Conservation (phyloP, 2,888 invertebrate genomes). For the Dermolepida albohirtum region DNA sequence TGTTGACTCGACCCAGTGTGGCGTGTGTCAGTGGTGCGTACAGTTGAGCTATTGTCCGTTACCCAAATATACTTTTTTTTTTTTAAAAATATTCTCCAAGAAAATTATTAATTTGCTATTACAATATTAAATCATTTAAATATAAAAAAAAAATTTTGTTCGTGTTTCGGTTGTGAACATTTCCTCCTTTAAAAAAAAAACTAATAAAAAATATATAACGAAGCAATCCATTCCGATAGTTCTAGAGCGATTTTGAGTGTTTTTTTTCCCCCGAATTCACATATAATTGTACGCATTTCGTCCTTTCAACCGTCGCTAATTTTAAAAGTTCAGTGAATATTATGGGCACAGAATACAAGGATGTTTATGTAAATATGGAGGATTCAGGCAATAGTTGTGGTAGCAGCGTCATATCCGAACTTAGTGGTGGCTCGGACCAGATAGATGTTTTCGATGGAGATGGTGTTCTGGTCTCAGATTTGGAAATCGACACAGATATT, state of each 20-base stretch:
- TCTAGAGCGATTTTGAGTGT: constrained; percentile 16
- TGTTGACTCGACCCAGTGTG: constrained; percentile 58
- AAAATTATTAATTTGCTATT: constrained; percentile 6
- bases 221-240: not conserved
- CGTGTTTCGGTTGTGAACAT: constrained; percentile 13
- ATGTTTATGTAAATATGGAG: constrained; percentile 62
- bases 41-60: constrained; percentile 52
- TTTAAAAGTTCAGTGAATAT: constrained; percentile 53
- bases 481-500: constrained; percentile 68
- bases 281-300: constrained; percentile 5
- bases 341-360: constrained; percentile 62
- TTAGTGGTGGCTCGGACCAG: constrained; percentile 60
- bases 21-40: constrained; percentile 58
- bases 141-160: constrained; percentile 3
- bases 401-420: constrained; percentile 64
- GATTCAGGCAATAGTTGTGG: constrained; percentile 66
- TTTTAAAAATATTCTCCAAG: constrained; percentile 18
- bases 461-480: constrained; percentile 70
- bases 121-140: not conserved
- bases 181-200: too few species aligned
- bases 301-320: not conserved
- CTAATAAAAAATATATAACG: too few species aligned
- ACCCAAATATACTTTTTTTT: constrained; percentile 11
- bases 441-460: constrained; percentile 71
- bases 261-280: constrained; percentile 3